These are phyloP conservation scores for Pionites leucogaster DNA, from an alignment of 2,113 vertebrate genomes.

Conservation along the genomic window DNA sequence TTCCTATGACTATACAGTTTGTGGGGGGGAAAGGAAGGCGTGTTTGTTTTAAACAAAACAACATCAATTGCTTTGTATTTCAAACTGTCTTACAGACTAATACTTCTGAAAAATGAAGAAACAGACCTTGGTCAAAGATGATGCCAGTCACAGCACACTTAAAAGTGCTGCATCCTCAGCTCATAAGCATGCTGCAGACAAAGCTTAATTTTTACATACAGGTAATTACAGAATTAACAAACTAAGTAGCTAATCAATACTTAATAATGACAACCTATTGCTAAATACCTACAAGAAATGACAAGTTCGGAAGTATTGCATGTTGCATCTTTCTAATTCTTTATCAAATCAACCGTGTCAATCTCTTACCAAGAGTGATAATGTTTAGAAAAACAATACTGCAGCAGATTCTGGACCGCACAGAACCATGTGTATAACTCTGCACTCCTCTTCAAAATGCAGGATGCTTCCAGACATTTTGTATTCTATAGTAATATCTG, in stretches of 20 bases:
- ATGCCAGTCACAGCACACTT: not conserved
- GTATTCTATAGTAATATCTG: rapidly evolving
- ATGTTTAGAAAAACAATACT: not conserved
- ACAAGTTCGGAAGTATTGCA: not conserved
- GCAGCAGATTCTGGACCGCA: not conserved
- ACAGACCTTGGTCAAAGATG: not conserved
- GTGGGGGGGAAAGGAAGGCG: not conserved
- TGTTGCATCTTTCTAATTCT: not conserved
- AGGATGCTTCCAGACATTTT: not conserved
- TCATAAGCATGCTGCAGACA: not conserved
- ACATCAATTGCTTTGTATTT: not conserved
- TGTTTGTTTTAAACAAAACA: not conserved
- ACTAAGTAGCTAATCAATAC: not conserved
- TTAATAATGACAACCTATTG: not conserved
- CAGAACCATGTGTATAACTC: rapidly evolving
- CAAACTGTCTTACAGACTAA: not conserved
- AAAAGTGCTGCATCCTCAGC: not conserved
- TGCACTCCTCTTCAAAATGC: not conserved
- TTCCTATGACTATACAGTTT: not conserved
- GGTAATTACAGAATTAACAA: not conserved
- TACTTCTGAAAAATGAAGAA: not conserved
- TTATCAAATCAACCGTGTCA: not conserved
- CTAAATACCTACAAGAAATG: not conserved
- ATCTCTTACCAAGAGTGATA: not conserved
- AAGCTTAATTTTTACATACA: not conserved